Base-by-base conservation (phyloP, 2,888 invertebrate species). In the Apotomis betuletana region DNA sequence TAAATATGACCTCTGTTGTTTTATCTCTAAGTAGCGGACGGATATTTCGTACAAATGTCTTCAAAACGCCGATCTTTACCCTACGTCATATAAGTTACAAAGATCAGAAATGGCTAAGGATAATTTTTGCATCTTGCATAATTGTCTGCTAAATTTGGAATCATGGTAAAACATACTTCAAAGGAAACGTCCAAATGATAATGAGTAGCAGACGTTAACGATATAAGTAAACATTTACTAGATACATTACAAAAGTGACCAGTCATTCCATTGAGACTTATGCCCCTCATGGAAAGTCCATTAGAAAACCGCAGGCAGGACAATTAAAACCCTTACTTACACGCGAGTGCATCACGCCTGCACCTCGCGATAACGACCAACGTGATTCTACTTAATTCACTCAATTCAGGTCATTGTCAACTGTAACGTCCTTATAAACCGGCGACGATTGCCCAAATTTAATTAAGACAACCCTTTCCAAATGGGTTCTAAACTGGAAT, bases 361-460 rank as follows among this genome's bases (percentile, higher is more conserved):
- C 85, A 85, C 80, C 85, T 83, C 77, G 80, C 80, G 87, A 89
- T 89, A 88, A 84, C 82, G 75, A 81, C 81, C 83, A 79, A 89
- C 91, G 91, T 92, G 91, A 88, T 89, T 87, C 85, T 79, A 85
- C 85, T 87, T 89, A 90, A 91, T 91, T 90, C 83, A 88, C 84
- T 89, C 82, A 92, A 91, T 91, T 86, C 85, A 83, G 87, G 87
- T 88, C 88, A 89, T 87, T 88, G 89, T 89, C 85, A 85, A 84
- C 79, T 78, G 81, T 87, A 87, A 86, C 86, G 81, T 87, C 85
- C 86, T 86, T 82, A 87, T 87, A 87, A 86, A 87, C 81, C 80
- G 80, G 81, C 84, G 89, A 89, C 88, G 86, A 92, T 91, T 89
- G 89, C 87, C 90, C 85, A 88, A 92, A 92, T 91, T 92, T 92